phyloP scores from a whole-genome alignment of 1,140 invertebrate genomes.

The Bombyx mandarina region DNA sequence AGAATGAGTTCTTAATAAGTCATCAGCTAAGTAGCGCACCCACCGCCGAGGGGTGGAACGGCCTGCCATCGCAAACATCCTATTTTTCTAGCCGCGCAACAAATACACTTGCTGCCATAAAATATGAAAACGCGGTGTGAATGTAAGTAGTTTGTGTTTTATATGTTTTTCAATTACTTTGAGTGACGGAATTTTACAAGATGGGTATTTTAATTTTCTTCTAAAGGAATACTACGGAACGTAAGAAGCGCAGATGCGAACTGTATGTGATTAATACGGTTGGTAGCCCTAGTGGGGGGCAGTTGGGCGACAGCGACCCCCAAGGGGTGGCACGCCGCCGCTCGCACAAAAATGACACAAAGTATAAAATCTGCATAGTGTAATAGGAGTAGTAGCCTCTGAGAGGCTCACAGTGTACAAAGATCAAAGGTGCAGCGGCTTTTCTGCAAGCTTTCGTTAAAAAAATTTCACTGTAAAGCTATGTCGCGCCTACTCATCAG shows the following conservation, averaged over 20 bases:
- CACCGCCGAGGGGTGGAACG: constrained; percentile 20
- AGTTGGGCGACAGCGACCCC: constrained; percentile 10
- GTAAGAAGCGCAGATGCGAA: too few relatives aligned
- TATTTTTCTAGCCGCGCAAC: too few relatives aligned
- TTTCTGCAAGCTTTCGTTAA: constrained; percentile 19
- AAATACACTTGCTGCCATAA: too few relatives aligned
- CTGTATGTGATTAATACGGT: too few relatives aligned
- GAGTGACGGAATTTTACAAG: too few relatives aligned
- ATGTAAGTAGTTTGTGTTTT: too few relatives aligned
- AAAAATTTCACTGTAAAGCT: constrained; percentile 5
- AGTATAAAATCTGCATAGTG: constrained; percentile 65
- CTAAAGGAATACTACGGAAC: too few relatives aligned
- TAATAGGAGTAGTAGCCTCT: constrained; percentile 54
- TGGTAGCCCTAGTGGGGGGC: constrained; percentile 5
- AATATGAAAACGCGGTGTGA: neutral
- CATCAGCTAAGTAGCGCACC: constrained; percentile 66
- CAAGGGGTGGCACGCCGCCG: constrained; percentile 22
- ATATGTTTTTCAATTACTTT: too few relatives aligned
- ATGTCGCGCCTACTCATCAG: neutral
- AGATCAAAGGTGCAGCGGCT: constrained; percentile 50
- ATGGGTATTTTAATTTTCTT: too few relatives aligned
- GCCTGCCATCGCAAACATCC: neutral
- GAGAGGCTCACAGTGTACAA: constrained; percentile 42
- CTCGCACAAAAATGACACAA: constrained; percentile 61
- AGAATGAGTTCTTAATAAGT: constrained; percentile 69